Conservation (phyloP, 2,888 invertebrate species). For the Unio delphinus region DNA sequence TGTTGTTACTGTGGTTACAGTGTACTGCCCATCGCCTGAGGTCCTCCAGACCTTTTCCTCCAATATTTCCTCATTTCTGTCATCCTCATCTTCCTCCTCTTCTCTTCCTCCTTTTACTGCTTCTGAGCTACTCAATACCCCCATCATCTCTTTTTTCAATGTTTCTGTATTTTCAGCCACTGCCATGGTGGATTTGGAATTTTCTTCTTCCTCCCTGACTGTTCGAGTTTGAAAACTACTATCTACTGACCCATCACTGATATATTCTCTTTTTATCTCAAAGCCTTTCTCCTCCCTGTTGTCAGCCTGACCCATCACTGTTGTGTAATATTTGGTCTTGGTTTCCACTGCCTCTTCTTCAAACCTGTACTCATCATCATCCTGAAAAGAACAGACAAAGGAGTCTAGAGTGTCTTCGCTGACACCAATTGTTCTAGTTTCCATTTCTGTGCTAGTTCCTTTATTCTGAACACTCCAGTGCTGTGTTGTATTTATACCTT, state of each 20-base stretch:
- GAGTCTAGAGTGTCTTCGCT: constrained; percentile 44
- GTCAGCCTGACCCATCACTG: constrained; percentile 18
- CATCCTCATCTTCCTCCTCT: constrained; percentile 15
- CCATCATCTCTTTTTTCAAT: neutral
- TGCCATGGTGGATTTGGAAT: constrained; percentile 4
- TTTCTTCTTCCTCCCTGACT: too few relatives aligned
- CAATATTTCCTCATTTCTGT: constrained; percentile 34
- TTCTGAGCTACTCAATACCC: constrained; percentile 14
- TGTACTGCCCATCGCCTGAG: constrained; percentile 42
- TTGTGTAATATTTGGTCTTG: constrained; percentile 29
- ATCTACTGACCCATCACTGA: neutral
- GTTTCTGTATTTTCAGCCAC: constrained; percentile 4
- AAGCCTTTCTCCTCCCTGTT: constrained; percentile 27
- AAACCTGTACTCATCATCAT: constrained; percentile 37
- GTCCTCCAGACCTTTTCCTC: constrained; percentile 43
- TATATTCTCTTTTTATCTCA: constrained; percentile 33
- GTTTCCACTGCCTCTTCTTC: constrained; percentile 37
- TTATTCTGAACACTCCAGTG: constrained; percentile 19
- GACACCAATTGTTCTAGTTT: constrained; percentile 29
- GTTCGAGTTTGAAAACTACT: neutral
- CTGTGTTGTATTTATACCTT: constrained; percentile 35
- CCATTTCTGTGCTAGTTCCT: constrained; percentile 33
- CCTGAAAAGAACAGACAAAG: constrained; percentile 40
- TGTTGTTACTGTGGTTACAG: constrained; percentile 41
- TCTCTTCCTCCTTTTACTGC: constrained; percentile 40